Evolutionary conservation across 2,797 vertebrate species (phyloP), one percentile per base, ranked within the genome.

Genomic region (Ciconia nigra): DNA sequence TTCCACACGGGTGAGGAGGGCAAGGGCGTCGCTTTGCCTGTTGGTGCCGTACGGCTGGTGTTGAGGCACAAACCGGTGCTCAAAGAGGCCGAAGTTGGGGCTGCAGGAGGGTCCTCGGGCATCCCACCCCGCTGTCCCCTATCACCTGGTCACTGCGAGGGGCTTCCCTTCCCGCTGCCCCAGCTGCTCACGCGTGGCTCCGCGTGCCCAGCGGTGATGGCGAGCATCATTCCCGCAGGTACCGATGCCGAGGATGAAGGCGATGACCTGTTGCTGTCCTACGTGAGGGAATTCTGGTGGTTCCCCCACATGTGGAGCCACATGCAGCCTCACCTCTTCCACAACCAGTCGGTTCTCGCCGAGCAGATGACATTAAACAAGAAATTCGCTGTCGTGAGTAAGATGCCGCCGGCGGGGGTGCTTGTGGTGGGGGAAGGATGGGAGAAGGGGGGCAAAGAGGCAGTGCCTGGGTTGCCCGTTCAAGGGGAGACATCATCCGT

Each of bases 321-420:
- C 98, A 99, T 99, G 99, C 99, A 99, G 98, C 99, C 99, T 29
- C 99, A 99, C 96, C 99, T 99, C 61, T 99, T 99, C 98, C 99
- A 99, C 98, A 99, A 99, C 98, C 99, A 99, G 98, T 99, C 99
- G 0, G 99, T 99, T 95, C 98, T 99, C 3, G 99, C 99, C 0
- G 99, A 99, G 97, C 99, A 99, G 98, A 99, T 99, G 99, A 98
- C 99, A 95, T 98, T 99, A 97, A 99, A 99, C 98, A 99, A 99
- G 98, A 99, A 99, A 97, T 99, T 99, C 90, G 99, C 99, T 93
- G 98, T 99, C 97, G 99, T 99, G 98, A 99, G 99, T 99, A 97
- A 96, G 95, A 98, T 90, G 77, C 83, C 1, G 2, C 52, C 0
- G 0, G 46, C 13, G 25, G 77, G 73, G 15, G 9, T 62, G 49